A percentile compares a stretch with the other conserved stretches of the same genome.
These are phyloP conservation scores for Chauna torquata DNA, from an alignment of 2,113 vertebrate species.

Conservation along the genomic window DNA sequence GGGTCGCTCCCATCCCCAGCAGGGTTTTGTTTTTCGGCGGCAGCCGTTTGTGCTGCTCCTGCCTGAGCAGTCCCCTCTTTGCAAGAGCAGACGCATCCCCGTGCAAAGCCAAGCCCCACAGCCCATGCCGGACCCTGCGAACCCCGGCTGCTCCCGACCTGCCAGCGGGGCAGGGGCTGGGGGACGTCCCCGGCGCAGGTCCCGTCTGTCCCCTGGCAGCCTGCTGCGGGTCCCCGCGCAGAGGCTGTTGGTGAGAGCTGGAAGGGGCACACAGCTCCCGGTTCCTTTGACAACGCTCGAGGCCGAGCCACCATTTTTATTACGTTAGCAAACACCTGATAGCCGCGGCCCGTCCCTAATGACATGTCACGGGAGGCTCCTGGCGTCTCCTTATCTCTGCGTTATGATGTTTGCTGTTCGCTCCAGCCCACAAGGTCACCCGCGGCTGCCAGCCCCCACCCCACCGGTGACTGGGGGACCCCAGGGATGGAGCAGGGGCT, in stretches of 20 bases:
- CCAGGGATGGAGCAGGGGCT: background rate
- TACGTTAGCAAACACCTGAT: conserved; percentile 79
- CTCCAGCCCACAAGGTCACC: conserved; percentile 82
- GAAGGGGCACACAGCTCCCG: conserved; percentile 73
- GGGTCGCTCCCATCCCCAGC: no score
- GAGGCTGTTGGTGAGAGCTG: conserved; percentile 74
- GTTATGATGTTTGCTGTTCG: conserved; percentile 76
- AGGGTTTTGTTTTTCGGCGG: no score
- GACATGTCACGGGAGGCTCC: conserved; percentile 81
- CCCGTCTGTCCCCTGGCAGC: background rate
- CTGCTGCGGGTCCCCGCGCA: conserved; percentile 58
- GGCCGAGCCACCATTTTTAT: conserved; percentile 77
- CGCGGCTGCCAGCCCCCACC: conserved; percentile 53
- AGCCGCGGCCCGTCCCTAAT: conserved; percentile 79
- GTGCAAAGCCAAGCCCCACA: background rate
- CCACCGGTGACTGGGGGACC: conserved; percentile 10
- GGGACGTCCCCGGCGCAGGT: background rate
- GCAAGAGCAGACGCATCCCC: background rate
- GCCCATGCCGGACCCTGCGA: background rate
- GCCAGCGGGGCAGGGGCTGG: accelerated
- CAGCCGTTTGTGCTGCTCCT: background rate
- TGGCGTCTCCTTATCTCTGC: conserved; percentile 89
- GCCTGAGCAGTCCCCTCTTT: background rate
- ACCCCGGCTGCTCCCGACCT: accelerated
- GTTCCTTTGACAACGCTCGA: conserved; percentile 74